phyloP scores from a whole-genome alignment of 2,888 invertebrate genomes.

The Celastrina argiolus region DNA sequence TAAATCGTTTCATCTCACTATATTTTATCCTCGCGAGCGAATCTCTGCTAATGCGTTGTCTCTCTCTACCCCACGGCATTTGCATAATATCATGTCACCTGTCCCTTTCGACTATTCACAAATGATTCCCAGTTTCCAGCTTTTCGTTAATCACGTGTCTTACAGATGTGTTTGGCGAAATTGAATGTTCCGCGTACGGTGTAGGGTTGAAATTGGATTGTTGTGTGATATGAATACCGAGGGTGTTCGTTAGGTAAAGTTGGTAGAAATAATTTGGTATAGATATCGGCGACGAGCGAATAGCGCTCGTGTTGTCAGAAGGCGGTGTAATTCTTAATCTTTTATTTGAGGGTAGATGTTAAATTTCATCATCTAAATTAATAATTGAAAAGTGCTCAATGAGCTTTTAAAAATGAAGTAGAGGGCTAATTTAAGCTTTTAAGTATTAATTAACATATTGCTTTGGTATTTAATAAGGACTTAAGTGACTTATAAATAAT shows the following conservation, averaged over 20 bases:
- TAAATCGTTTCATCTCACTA: slow-evolving; percentile 75
- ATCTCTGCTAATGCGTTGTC: slow-evolving; percentile 53
- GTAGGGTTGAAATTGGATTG: slow-evolving; percentile 43
- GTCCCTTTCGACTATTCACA: slow-evolving; percentile 68
- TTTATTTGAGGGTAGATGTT: slow-evolving; percentile 31
- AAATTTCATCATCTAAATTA: slow-evolving; percentile 15
- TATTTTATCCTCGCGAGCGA: slow-evolving; percentile 61
- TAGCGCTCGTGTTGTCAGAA: slow-evolving; percentile 69
- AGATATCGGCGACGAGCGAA: slow-evolving; percentile 63
- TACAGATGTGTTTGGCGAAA: slow-evolving; percentile 35
- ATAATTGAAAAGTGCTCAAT: background rate
- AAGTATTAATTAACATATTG: background rate
- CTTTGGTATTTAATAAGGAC: background rate
- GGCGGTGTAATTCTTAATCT: slow-evolving; percentile 71
- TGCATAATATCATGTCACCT: slow-evolving; percentile 70
- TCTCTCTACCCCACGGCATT: slow-evolving; percentile 52
- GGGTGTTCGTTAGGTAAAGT: slow-evolving; percentile 53
- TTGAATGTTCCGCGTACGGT: slow-evolving; percentile 37
- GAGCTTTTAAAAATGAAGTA: background rate
- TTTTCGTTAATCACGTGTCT: slow-evolving; percentile 71
- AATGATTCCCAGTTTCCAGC: slow-evolving; percentile 75
- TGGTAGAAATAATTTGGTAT: slow-evolving; percentile 70
- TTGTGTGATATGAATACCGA: slow-evolving; percentile 33
- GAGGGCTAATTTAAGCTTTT: background rate
- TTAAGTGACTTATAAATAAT: background rate